phyloP scores from a whole-genome alignment of 2,113 vertebrate species.

The Antidorcas marsupialis region DNA sequence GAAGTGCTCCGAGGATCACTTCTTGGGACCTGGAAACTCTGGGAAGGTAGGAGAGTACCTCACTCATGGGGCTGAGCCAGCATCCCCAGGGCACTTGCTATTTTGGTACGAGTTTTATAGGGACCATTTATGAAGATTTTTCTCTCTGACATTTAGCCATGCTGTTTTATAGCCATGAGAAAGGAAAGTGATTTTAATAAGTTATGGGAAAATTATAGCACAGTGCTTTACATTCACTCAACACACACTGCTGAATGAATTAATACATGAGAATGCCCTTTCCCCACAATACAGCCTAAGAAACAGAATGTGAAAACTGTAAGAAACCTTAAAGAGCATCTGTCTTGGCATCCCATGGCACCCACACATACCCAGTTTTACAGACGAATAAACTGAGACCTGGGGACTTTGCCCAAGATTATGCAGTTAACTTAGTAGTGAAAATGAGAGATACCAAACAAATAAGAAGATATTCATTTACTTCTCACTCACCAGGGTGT shows the following conservation, averaged over 20 bases:
- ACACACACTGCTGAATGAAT: not conserved
- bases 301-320: not conserved
- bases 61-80: not conserved
- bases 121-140: not conserved
- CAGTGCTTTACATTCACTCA: not conserved
- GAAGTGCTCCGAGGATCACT: not conserved
- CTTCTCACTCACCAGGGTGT: not conserved
- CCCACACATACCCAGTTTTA: not conserved
- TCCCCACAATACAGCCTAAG: not conserved
- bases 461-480: not conserved
- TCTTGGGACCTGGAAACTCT: not conserved
- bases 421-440: not conserved
- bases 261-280: not conserved
- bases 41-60: not conserved
- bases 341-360: not conserved
- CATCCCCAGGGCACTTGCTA: not conserved
- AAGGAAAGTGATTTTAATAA: constrained; percentile 40
- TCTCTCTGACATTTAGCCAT: constrained; percentile 37
- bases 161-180: not conserved
- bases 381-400: not conserved
- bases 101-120: constrained; percentile 22
- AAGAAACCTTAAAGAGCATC: not conserved
- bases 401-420: not conserved
- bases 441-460: not conserved
- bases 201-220: not conserved